Evolutionary conservation across 1,140 invertebrate genomes (phyloP).

Genomic region (Spodoptera frugiperda): DNA sequence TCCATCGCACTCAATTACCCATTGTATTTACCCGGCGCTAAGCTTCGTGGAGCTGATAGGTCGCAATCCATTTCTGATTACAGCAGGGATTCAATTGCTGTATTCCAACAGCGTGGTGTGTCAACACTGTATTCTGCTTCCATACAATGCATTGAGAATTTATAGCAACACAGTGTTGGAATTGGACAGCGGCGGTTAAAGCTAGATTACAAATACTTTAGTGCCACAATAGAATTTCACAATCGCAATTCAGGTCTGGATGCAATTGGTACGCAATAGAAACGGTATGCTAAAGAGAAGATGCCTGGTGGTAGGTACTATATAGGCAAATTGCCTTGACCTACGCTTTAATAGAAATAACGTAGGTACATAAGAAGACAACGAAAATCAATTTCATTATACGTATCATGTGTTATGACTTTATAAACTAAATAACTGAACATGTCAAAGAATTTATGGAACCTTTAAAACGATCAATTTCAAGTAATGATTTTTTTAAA

Average conservation of each 20-base stretch:
- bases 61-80: conserved; percentile 39
- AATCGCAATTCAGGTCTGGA: conserved; percentile 18
- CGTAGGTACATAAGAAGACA: too few relatives aligned
- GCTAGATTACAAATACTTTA: conserved; percentile 38
- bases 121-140: conserved; percentile 25
- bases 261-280: conserved; percentile 24
- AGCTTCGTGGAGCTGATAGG: conserved; percentile 34
- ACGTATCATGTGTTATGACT: too few relatives aligned
- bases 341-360: too few relatives aligned
- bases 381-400: too few relatives aligned
- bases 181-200: conserved; percentile 25
- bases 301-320: not conserved
- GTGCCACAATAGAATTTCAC: conserved; percentile 35
- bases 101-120: conserved; percentile 30
- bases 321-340: not conserved
- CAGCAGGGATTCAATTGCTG: conserved; percentile 29
- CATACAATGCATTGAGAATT: conserved; percentile 20
- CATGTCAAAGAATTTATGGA: too few relatives aligned
- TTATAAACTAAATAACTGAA: too few relatives aligned
- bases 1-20: conserved; percentile 32
- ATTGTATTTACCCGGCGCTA: conserved; percentile 31
- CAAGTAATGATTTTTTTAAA: too few relatives aligned
- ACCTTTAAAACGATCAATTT: too few relatives aligned
- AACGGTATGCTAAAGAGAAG: not conserved
- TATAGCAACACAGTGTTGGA: conserved; percentile 24